phyloP scores from a whole-genome alignment of 2,797 vertebrate genomes.

The Phataginus tricuspis region DNA sequence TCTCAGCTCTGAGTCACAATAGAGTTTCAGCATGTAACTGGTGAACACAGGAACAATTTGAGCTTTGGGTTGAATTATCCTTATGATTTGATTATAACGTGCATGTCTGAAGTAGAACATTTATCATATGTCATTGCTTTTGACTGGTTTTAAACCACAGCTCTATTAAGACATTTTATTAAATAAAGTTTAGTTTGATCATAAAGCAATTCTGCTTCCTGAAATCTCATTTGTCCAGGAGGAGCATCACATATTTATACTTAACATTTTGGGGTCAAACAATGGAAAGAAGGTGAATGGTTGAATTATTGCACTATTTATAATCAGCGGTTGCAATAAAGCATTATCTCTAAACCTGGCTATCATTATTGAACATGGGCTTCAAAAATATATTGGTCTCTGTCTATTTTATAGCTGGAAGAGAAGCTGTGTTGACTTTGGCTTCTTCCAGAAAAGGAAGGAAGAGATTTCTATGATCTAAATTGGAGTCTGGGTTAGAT shows the following conservation, averaged over 20 bases:
- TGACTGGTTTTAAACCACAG: slow-evolving; percentile 76
- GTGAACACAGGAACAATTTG: slow-evolving; percentile 69
- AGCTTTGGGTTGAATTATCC: slow-evolving; percentile 77
- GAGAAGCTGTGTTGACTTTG: slow-evolving; percentile 42
- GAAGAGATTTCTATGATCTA: slow-evolving; percentile 48
- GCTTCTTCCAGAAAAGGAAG: slow-evolving; percentile 63
- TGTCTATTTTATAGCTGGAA: slow-evolving; percentile 26
- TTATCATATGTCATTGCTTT: slow-evolving; percentile 78
- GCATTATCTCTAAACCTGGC: slow-evolving; percentile 41
- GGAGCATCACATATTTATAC: slow-evolving; percentile 78
- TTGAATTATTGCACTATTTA: slow-evolving; percentile 73
- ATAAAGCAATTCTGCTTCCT: slow-evolving; percentile 78
- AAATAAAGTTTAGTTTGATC: slow-evolving; percentile 78
- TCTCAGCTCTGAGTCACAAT: slow-evolving; percentile 42
- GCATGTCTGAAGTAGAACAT: slow-evolving; percentile 79
- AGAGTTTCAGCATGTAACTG: slow-evolving; percentile 51
- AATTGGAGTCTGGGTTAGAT: slow-evolving; percentile 17
- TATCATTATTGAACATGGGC: slow-evolving; percentile 22
- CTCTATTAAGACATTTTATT: slow-evolving; percentile 84
- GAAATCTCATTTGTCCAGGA: slow-evolving; percentile 79
- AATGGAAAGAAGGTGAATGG: slow-evolving; percentile 75
- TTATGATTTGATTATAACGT: slow-evolving; percentile 84
- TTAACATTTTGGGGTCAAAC: slow-evolving; percentile 81
- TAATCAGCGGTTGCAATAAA: slow-evolving; percentile 69
- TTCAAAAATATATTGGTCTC: slow-evolving; percentile 46